Percentiles rank a stretch among this genome's conserved stretches.
phyloP scores from a whole-genome alignment of 2,888 invertebrate genomes.

The Camponotus fellah region DNA sequence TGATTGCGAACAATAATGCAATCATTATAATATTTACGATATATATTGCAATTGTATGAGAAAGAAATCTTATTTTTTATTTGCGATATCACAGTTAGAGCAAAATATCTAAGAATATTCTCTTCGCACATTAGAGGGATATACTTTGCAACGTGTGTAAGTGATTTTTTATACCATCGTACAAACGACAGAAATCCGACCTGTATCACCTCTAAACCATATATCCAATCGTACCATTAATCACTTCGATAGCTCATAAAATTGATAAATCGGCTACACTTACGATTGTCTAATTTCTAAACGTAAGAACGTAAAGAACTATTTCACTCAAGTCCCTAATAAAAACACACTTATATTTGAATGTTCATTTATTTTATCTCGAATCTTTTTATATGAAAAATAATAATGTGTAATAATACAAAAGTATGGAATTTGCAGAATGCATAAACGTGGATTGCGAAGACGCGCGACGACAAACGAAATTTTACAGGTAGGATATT shows the following conservation, averaged over 20 bases:
- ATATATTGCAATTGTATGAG: not conserved
- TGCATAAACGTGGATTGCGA: not conserved
- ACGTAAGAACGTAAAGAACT: not conserved
- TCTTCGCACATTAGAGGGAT: constrained; percentile 21
- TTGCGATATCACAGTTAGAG: not conserved
- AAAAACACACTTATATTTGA: not conserved
- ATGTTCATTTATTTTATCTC: not conserved
- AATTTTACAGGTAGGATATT: constrained; percentile 30
- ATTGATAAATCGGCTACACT: constrained; percentile 70
- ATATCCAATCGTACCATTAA: constrained; percentile 73
- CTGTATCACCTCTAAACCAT: constrained; percentile 44
- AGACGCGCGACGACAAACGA: not conserved
- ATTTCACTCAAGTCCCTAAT: not conserved
- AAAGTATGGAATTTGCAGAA: constrained; percentile 11
- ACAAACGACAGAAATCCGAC: constrained; percentile 25
- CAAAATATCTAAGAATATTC: constrained; percentile 17
- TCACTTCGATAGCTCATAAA: constrained; percentile 77
- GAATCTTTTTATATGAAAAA: not conserved
- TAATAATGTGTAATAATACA: not conserved
- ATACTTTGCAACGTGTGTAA: constrained; percentile 33
- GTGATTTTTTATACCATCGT: constrained; percentile 22
- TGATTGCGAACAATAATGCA: not conserved
- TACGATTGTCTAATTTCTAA: constrained; percentile 60
- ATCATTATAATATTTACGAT: constrained; percentile 6
- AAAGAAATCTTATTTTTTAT: not conserved